phyloP scores from a whole-genome alignment of 2,888 invertebrate species.

The Plemyria rubiginata region DNA sequence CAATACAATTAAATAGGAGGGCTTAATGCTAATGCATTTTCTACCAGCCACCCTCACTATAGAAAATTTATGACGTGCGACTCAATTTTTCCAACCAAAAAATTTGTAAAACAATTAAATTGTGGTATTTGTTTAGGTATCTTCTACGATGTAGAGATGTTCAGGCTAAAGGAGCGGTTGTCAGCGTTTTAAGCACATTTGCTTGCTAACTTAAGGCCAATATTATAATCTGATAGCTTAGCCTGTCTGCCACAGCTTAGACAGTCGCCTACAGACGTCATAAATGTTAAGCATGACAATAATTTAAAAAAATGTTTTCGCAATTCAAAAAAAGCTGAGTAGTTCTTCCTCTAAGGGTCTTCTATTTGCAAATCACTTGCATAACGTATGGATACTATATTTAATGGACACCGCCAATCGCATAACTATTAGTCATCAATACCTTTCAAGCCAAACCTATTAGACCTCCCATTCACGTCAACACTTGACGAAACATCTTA shows the following conservation, averaged over 20 bases:
- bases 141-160: no score
- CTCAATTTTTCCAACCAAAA: no score
- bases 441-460: constrained; percentile 40
- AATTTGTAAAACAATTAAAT: no score
- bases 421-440: constrained; percentile 48
- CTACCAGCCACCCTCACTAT: no score
- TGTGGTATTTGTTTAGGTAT: no score
- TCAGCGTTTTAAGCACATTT: no score
- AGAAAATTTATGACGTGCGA: no score
- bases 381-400: constrained; percentile 45
- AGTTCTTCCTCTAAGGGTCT: constrained; percentile 16
- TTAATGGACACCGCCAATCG: constrained; percentile 38
- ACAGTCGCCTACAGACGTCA: not conserved
- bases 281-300: not conserved
- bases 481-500: not conserved
- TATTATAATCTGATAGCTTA: no score
- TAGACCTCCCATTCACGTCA: constrained; percentile 19
- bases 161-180: no score
- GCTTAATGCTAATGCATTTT: no score
- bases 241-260: not conserved
- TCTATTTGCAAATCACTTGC: constrained; percentile 26
- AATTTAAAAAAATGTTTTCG: not conserved
- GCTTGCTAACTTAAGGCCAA: no score
- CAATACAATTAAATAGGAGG: no score
- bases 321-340: constrained; percentile 12